These are phyloP conservation scores for Ganaspis sp. DNA, from an alignment of 1,140 invertebrate species.

Conservation along the genomic window DNA sequence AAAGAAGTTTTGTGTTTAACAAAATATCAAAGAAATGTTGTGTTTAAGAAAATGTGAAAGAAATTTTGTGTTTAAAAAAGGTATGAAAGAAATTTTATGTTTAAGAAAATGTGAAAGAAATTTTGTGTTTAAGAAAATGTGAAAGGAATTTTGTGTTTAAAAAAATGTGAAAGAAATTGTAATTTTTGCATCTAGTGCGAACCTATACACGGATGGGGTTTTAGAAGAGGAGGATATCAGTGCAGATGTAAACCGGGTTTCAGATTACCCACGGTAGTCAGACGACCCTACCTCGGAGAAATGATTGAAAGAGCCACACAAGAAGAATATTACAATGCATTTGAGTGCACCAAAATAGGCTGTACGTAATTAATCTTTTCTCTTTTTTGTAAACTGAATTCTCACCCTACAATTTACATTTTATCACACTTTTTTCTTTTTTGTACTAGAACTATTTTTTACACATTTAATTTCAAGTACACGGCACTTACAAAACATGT, in stretches of 20 bases:
- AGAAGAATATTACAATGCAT: conserved; percentile 94
- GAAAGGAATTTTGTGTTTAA: background rate
- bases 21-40: background rate
- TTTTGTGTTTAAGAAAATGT: too few species aligned
- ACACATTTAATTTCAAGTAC: too few species aligned
- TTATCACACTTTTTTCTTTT: too few species aligned
- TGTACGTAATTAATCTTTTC: conserved; percentile 81
- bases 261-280: conserved; percentile 89
- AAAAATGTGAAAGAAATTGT: conserved; percentile 1
- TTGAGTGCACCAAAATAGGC: conserved; percentile 93
- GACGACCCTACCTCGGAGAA: conserved; percentile 94
- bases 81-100: too few species aligned
- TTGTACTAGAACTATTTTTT: too few species aligned
- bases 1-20: too few species aligned
- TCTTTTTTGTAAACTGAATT: background rate
- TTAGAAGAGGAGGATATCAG: conserved; percentile 96
- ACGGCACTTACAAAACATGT: too few species aligned
- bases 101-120: too few species aligned
- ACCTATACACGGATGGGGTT: conserved; percentile 96
- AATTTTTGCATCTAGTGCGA: conserved; percentile 85
- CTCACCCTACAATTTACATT: too few species aligned
- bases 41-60: background rate
- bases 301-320: conserved; percentile 94
- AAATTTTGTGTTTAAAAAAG: too few species aligned
- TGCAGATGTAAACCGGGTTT: conserved; percentile 94